Base-by-base conservation (phyloP, 1,140 invertebrate species). In the Zaprionus inermis region DNA sequence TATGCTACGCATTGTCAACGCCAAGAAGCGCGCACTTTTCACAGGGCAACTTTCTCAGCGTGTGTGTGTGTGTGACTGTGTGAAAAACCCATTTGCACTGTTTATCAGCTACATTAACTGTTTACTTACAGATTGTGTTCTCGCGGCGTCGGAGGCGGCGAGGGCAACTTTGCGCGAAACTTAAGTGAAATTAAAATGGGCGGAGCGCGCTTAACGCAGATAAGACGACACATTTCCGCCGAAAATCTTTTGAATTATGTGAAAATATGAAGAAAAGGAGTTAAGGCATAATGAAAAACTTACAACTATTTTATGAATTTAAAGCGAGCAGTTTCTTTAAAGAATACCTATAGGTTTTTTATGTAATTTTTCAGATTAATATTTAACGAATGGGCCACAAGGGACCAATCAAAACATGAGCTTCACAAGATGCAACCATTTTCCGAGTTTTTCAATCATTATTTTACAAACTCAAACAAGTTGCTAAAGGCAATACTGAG, bases 1-100 rank as follows among this genome's bases (percentile, higher is more conserved):
- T 75, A 75, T 71, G 72, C 72, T 55, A 71, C 72, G 46, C 55
- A 61, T 75, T 75, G 30, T 75, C n/a, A 54, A 16, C 46, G 41
- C 49, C 24, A 14, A 41, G 16, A 67, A 20, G 41, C 68, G 64
- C 36, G 36, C 11, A 34, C 44, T 32, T 52, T 55, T 49, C 16
- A 36, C 9, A 10, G 10, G 5, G 24, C 7, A 22, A 14, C 44
- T 22, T 12, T 22, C 58, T 18, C 9, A 20, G 10, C 11, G 20
- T 36, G 51, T 28, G 36, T 32, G 38, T 51, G 44, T 28, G 24
- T 28, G 24, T 28, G 65, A 58, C 41, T 66, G 55, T 72, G 70
- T 59, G 49, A 34, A 56, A 56, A 30, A 18, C 51, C 34, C 71
- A 69, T 70, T 70, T 52, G 49, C 72, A 74, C 52, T 57, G 30